Base-by-base conservation (phyloP, 1,140 invertebrate genomes). In the Euglossa dilemma region DNA sequence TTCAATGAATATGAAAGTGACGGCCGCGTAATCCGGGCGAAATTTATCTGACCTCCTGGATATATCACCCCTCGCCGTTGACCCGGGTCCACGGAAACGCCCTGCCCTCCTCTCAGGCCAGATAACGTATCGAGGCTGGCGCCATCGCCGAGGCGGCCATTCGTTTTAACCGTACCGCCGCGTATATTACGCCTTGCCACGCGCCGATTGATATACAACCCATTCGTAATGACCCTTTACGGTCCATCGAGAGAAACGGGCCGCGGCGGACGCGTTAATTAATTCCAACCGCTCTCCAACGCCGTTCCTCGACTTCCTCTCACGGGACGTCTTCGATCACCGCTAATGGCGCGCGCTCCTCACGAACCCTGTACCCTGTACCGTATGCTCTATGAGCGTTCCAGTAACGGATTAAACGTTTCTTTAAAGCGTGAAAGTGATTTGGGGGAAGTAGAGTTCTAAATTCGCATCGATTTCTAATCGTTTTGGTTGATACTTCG, bases 1-100 rank as follows among this genome's bases (percentile, higher is more conserved):
- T 90, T 89, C 87, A 85, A 91, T 91, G 91, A 93, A 92, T 93
- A 93, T 92, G 90, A 92, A 92, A 93, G 90, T 91, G 91, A 92
- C 91, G 87, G 89, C 84, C 78, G 75, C 86, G 89, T 92, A 92
- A 92, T 91, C 91, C 91, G 18, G 85, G 89, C 83, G 71, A 88
- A 93, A 93, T 93, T 92, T 91, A 92, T 93, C 87, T 89, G 90
- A 90, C 85, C 90, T 87, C 80, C 74, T 69, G 67, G 66, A 86
- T 82, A 83, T 86, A 75, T 87, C 76, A 84, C 16, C 78, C 85
- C 75, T 83, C 76, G 83, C 83, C 5, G 66, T 86, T 83, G 87
- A 87, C 76, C 88, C 83, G 86, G 75, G 66, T 66, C 78, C 85
- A 87, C 47, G 75, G 64, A 72, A 83, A 75, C 82, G 57, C 66